Evolutionary conservation across 2,888 invertebrate species (phyloP).

Genomic region (Glyphotaelius pellucidus): DNA sequence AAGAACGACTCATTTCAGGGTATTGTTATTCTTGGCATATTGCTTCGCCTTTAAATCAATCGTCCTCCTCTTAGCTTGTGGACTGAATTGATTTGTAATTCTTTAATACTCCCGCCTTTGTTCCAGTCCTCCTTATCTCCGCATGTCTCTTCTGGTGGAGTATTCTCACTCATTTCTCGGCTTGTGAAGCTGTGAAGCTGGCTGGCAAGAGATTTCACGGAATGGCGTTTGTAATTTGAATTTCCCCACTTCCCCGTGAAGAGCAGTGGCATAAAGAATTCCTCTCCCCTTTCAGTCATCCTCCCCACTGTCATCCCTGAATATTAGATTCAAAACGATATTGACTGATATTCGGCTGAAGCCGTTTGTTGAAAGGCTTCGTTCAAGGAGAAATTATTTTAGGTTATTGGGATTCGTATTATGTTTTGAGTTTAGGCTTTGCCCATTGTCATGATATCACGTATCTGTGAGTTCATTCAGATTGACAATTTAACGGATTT

Average conservation of each 20-base stretch:
- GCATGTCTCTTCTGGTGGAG: conserved; percentile 9
- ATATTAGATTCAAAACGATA: conserved; percentile 34
- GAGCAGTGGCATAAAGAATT: conserved; percentile 9
- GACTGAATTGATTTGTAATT: conserved; percentile 46
- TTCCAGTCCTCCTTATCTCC: conserved; percentile 4
- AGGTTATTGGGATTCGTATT: background rate
- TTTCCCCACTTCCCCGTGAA: conserved; percentile 32
- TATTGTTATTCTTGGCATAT: conserved; percentile 7
- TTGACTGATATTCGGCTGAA: conserved; percentile 34
- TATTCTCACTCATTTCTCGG: background rate
- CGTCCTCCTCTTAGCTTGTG: background rate
- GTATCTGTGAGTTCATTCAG: background rate
- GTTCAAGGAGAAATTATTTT: conserved; percentile 23
- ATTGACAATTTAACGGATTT: background rate
- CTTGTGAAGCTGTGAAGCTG: conserved; percentile 25
- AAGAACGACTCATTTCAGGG: conserved; percentile 5
- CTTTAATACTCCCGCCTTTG: conserved; percentile 43
- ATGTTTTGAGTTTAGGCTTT: background rate
- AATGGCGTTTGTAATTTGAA: conserved; percentile 56
- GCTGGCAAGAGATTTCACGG: conserved; percentile 48
- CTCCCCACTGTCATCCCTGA: conserved; percentile 3
- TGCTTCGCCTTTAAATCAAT: conserved; percentile 33
- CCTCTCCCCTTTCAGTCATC: background rate
- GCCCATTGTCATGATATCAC: background rate
- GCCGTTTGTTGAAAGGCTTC: conserved; percentile 25